phyloP scores from a whole-genome alignment of 2,888 invertebrate genomes.

The Nomada hirtipes region DNA sequence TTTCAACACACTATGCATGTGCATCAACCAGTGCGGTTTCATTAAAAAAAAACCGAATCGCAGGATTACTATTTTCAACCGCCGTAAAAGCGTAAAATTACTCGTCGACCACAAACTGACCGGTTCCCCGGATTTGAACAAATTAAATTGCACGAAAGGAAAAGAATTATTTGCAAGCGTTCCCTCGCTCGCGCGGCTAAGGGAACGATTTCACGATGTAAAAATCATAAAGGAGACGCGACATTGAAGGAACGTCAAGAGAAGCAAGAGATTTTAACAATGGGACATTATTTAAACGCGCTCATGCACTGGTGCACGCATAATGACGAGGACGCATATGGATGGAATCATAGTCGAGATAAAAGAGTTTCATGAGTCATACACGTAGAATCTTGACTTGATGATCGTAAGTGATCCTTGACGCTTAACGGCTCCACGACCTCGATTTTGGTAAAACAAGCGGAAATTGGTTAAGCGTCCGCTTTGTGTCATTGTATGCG shows the following conservation, averaged over 20 bases:
- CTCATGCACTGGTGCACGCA: background rate
- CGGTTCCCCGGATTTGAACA: too few relatives aligned
- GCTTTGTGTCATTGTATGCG: conserved; percentile 18
- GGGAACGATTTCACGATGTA: background rate
- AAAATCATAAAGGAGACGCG: background rate
- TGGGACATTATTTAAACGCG: conserved; percentile 43
- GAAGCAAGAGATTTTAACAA: conserved; percentile 26
- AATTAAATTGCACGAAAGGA: background rate
- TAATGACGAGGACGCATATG: conserved; percentile 23
- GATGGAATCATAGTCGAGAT: conserved; percentile 52
- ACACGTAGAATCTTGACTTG: conserved; percentile 57
- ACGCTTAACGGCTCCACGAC: conserved; percentile 76
- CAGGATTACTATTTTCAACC: background rate
- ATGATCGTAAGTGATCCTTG: conserved; percentile 71
- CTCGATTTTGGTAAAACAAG: conserved; percentile 78
- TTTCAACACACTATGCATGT: background rate
- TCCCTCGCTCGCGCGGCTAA: too few relatives aligned
- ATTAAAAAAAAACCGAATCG: too few relatives aligned
- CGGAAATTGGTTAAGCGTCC: conserved; percentile 74
- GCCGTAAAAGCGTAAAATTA: background rate
- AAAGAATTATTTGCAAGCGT: too few relatives aligned
- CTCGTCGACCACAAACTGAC: too few relatives aligned
- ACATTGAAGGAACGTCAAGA: background rate
- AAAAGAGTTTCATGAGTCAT: conserved; percentile 61
- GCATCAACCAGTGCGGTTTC: too few relatives aligned